Base-by-base conservation (phyloP, 2,113 vertebrate species). In the Gorsachius goisagi region DNA sequence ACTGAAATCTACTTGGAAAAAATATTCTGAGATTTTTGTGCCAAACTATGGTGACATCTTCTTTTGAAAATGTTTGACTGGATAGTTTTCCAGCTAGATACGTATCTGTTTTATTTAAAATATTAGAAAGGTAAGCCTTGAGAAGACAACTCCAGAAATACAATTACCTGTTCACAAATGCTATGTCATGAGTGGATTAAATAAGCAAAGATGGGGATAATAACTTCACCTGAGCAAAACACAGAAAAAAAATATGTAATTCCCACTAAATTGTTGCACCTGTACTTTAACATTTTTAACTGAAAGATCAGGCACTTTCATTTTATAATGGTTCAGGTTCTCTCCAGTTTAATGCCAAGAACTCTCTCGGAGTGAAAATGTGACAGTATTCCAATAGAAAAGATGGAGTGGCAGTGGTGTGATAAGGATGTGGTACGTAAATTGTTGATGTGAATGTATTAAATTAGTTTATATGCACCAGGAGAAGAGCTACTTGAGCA, bases 381-480 rank as follows among this genome's bases (percentile, higher is more conserved):
- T 94, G 76, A 92, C 72, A 92, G 39, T 53, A 53, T 87, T 84
- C 49, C 53, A 53, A 41, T 72, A 85, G 92, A 88, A 84, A 94
- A 96, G 92, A 91, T 76, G 62, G 91, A 94, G 78, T 80, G 60
- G 68, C 73, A 72, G 55, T 17, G 2, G 19, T 86, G 33, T 81
- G 75, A 63, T 74, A 96, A 88, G 73, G 90, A 85, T 71, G 82
- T 88, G 53, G 32, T 83, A 67, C 74, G 39, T 12, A 90, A 89
- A 72, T 64, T 81, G 59, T 72, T 93, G 92, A 81, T 83, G 60
- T 93, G 88, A 94, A 93, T 75, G 45, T 92, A 92, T 92, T 95
- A 94, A 89, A 96, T 96, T 93, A 96, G 88, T 87, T 96, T 90
- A 84, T 59, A 87, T 87, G 76, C 76, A 92, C 80, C 47, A 71